Conservation (phyloP, 1,140 invertebrate species). For the Scaptomyza pallida region DNA sequence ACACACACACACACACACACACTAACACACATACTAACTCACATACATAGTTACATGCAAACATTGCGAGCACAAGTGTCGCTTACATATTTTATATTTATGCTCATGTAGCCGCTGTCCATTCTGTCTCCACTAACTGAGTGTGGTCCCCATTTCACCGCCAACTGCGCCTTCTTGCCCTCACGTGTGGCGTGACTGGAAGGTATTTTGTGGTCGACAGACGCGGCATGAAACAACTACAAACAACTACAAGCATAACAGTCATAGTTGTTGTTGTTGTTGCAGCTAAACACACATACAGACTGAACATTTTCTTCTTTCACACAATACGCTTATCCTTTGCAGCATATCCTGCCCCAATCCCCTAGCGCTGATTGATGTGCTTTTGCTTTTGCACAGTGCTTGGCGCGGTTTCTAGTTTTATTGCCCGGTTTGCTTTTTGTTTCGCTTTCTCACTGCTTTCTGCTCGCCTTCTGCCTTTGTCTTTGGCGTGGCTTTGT, state of each 20-base stretch:
- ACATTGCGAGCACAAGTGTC: constrained; percentile 34
- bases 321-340: constrained; percentile 68
- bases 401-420: constrained; percentile 69
- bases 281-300: constrained; percentile 24
- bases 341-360: constrained; percentile 17
- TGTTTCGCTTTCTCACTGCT: constrained; percentile 47
- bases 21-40: too few relatives aligned
- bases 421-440: constrained; percentile 70
- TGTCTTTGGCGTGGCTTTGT: constrained; percentile 36
- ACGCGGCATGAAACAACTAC: constrained; percentile 60
- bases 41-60: constrained; percentile 12
- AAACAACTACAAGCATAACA: constrained; percentile 36
- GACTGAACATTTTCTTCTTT: constrained; percentile 44
- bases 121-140: constrained; percentile 51
- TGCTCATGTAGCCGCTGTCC: constrained; percentile 56
- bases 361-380: constrained; percentile 68
- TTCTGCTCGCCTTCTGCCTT: not conserved
- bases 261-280: constrained; percentile 11
- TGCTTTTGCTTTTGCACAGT: constrained; percentile 58
- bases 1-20: constrained; percentile 18
- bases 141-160: constrained; percentile 18
- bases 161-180: not conserved
- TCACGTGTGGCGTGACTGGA: constrained; percentile 48
- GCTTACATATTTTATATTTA: constrained; percentile 76
- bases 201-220: constrained; percentile 74